Percentiles rank a stretch among this genome's conserved stretches.
phyloP scores from a whole-genome alignment of 2,797 vertebrate species.

The Kryptopterus vitreolus region DNA sequence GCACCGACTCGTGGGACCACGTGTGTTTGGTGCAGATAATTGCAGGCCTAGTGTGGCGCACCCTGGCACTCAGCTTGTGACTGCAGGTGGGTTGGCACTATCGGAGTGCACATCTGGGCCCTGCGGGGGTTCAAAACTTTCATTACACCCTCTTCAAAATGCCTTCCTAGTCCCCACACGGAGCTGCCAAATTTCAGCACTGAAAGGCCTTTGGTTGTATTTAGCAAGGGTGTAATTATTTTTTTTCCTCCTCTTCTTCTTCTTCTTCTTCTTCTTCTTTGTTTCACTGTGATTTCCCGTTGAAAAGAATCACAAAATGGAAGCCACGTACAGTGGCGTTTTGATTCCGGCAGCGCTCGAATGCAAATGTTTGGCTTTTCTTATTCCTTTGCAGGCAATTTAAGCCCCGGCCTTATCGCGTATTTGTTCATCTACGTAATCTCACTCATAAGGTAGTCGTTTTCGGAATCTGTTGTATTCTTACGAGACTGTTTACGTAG shows the following conservation, averaged over 20 bases:
- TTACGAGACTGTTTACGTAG: conserved; percentile 50
- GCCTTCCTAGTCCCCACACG: conserved; percentile 50
- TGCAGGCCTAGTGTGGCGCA: conserved; percentile 63
- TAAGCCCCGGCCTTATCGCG: conserved; percentile 45
- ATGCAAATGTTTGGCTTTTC: conserved; percentile 42
- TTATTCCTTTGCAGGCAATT: conserved; percentile 45
- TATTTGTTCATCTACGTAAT: conserved; percentile 49
- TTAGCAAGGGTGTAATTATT: conserved; percentile 55
- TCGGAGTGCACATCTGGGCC: conserved; percentile 70
- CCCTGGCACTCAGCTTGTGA: conserved; percentile 59
- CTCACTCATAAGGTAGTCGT: conserved; percentile 45
- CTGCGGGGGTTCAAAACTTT: conserved; percentile 64
- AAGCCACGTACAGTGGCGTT: conserved; percentile 27
- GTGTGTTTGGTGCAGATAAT: conserved; percentile 74
- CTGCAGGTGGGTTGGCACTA: conserved; percentile 74
- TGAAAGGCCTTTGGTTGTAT: conserved; percentile 53
- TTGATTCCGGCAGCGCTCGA: conserved; percentile 38
- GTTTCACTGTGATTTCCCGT: conserved; percentile 52
- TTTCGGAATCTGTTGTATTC: conserved; percentile 44
- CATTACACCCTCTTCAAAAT: conserved; percentile 67
- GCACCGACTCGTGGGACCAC: conserved; percentile 66
- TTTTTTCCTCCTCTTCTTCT: too few species aligned
- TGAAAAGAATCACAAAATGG: conserved; percentile 43
- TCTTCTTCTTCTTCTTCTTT: too few species aligned
- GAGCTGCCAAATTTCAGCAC: conserved; percentile 55